Percentiles rank a stretch among this genome's conserved stretches.
These are phyloP conservation scores for Pteruthius melanotis DNA, from an alignment of 2,113 vertebrate species.

Conservation along the genomic window DNA sequence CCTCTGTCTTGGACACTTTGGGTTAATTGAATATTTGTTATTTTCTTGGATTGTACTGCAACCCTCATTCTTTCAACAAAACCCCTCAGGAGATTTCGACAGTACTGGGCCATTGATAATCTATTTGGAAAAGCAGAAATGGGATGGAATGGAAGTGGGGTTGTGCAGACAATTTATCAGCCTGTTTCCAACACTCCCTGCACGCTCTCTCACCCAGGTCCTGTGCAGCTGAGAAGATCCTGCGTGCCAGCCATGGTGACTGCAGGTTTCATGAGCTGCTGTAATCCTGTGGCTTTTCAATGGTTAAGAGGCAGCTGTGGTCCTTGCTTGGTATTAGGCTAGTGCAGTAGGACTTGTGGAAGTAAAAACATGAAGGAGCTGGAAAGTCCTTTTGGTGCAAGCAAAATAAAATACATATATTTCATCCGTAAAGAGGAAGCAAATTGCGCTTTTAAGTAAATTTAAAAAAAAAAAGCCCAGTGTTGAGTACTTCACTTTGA, in stretches of 20 bases:
- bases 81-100: not conserved
- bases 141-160: not conserved
- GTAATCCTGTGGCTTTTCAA: not conserved
- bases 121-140: not conserved
- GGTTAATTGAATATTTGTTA: not conserved
- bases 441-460: not conserved
- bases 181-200: not conserved
- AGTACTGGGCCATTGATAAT: not conserved
- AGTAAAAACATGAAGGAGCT: not conserved
- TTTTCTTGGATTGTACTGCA: not conserved
- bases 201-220: not conserved
- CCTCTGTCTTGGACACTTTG: not conserved
- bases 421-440: not conserved
- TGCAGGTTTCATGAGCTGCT: not conserved
- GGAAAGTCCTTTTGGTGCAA: not conserved
- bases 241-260: not conserved
- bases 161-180: not conserved
- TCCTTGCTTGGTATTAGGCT: not conserved
- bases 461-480: not conserved
- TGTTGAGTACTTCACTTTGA: not conserved
- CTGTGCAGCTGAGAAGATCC: not conserved
- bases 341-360: not conserved
- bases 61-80: not conserved
- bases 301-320: not conserved
- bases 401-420: not conserved